Evolutionary conservation across 2,888 invertebrate genomes (phyloP), one percentile per base, ranked within the genome.

Genomic region (Volucella zonaria): DNA sequence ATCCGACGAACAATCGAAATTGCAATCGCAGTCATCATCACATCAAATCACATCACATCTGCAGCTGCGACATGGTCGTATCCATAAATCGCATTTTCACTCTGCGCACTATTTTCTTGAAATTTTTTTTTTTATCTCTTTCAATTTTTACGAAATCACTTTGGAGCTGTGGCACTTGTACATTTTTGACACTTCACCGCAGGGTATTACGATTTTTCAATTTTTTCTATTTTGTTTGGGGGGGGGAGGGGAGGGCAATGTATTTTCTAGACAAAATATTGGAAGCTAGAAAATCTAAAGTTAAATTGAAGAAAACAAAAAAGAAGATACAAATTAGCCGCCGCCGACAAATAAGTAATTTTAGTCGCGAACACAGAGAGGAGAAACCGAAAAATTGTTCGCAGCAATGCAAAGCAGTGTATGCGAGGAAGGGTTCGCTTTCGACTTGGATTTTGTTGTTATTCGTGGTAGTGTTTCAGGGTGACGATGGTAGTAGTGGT

Each of bases 141-240:
- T 52, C n/a, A 52, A 43, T 67, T 45, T 67, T 31, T 42, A 61
- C 59, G 61, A 51, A 56, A 59, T 51, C 59, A 61, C 42, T 47
- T 18, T 42, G 2, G 2, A 58, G 14, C 23, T 14, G 45, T 61
- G 14, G 51, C 51, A 59, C 49, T 47, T 47, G 18, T 23, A 23
- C 18, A 2, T 71, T 52, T 42, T 23, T 43, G 10, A 54, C 18
- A 31, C 31, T 31, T 31, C 31, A 31, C 31, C 6, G 6, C 31
- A 31, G 31, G 4, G 31, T 31, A 31, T 31, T 31, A 31, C 31
- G 31, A 31, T 6, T 31, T 31, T 31, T 0, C 31, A 1, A 31
- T 6, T 42, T 58, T 18, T 31, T 40, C 38, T 38, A 40, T 3
- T 58, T 14, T 59, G n/a, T 42, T 59, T 0, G 45, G 31, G 6